A percentile compares a stretch with the other conserved stretches of the same genome.
Conservation (phyloP, 2,113 vertebrate species). For the Picathartes gymnocephalus region DNA sequence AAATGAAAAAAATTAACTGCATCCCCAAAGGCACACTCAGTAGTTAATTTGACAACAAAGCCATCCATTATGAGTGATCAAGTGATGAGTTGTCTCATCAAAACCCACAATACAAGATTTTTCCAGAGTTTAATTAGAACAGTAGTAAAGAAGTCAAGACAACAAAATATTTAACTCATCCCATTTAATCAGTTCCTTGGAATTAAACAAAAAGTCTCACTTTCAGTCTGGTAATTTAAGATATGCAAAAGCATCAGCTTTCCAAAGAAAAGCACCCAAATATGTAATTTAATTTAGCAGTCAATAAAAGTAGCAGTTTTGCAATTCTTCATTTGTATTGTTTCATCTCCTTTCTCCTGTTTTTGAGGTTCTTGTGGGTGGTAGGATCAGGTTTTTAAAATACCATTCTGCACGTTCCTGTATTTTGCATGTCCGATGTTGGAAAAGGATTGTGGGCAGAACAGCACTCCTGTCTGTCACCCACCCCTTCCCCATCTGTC, state of each 20-base stretch:
- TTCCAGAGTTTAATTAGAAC: neutral
- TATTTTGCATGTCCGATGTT: neutral
- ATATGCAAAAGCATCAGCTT: rapidly evolving
- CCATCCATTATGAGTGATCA: neutral
- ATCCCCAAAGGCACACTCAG: neutral
- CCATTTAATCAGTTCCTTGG: neutral
- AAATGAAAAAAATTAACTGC: neutral
- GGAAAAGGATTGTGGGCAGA: neutral
- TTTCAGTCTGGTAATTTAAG: neutral
- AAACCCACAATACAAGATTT: neutral
- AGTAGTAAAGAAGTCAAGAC: neutral
- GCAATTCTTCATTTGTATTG: neutral
- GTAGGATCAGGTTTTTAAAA: neutral
- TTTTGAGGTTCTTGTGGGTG: neutral
- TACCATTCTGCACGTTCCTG: neutral
- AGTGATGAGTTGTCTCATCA: neutral
- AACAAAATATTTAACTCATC: neutral
- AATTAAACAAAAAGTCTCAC: neutral
- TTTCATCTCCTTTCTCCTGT: neutral
- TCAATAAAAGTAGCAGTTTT: neutral
- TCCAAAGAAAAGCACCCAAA: neutral
- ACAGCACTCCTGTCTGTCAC: neutral
- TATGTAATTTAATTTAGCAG: neutral
- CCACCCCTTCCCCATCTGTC: neutral
- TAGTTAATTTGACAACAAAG: neutral